These are phyloP conservation scores for Drosophila lacicola DNA, from an alignment of 2,888 invertebrate genomes.

Conservation along the genomic window DNA sequence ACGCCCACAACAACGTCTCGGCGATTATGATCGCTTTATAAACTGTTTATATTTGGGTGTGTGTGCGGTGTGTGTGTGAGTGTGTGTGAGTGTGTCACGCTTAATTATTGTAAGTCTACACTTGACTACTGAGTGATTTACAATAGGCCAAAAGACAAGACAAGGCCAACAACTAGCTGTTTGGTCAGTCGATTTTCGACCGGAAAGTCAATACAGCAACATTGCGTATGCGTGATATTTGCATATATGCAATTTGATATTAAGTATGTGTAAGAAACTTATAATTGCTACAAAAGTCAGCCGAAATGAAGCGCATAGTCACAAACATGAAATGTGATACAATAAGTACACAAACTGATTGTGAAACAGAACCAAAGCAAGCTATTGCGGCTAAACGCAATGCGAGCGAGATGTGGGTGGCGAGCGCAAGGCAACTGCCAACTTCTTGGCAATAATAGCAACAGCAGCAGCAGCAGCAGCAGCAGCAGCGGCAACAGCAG, in stretches of 20 bases:
- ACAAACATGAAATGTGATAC: slow-evolving; percentile 55
- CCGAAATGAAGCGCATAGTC: slow-evolving; percentile 55
- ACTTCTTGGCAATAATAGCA: slow-evolving; percentile 64
- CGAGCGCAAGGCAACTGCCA: slow-evolving; percentile 18
- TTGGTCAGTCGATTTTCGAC: slow-evolving; percentile 15
- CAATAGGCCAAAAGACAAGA: slow-evolving; percentile 34
- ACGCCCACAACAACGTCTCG: slow-evolving; percentile 32
- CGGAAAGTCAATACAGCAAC: slow-evolving; percentile 8
- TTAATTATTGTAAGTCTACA: slow-evolving; percentile 72
- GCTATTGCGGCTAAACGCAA: slow-evolving; percentile 63
- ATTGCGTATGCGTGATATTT: slow-evolving; percentile 49
- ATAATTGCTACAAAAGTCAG: neutral
- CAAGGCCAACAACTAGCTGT: slow-evolving; percentile 54
- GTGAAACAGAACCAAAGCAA: slow-evolving; percentile 25
- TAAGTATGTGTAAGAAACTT: slow-evolving; percentile 1
- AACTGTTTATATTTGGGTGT: slow-evolving; percentile 22
- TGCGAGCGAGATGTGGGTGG: slow-evolving; percentile 11
- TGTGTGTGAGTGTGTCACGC: slow-evolving; percentile 36
- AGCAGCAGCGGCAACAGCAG: slow-evolving; percentile 28
- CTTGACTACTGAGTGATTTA: slow-evolving; percentile 67
- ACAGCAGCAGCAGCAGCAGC: slow-evolving; percentile 23
- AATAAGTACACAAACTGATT: slow-evolving; percentile 38
- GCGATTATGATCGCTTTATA: slow-evolving; percentile 40
- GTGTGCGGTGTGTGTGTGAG: slow-evolving; percentile 11
- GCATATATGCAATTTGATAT: slow-evolving; percentile 16